phyloP scores from a whole-genome alignment of 2,888 invertebrate genomes.

The Microchrysa polita region DNA sequence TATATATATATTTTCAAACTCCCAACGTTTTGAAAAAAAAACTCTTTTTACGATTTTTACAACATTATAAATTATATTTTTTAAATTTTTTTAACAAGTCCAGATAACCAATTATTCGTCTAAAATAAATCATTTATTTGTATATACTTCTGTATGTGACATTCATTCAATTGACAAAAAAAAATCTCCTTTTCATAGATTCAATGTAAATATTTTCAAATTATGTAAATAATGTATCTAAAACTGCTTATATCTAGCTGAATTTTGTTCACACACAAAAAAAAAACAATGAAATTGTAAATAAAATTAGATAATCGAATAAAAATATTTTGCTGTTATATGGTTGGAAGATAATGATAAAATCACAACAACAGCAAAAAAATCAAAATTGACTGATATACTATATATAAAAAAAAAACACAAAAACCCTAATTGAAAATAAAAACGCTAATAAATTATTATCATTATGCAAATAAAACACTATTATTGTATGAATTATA shows the following conservation, averaged over 20 bases:
- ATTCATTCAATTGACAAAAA: not conserved
- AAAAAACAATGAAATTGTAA: not conserved
- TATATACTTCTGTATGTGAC: constrained; percentile 10
- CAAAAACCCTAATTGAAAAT: too few species aligned
- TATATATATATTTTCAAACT: not conserved
- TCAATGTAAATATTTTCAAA: not conserved
- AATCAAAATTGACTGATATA: constrained; percentile 42
- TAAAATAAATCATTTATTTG: constrained; percentile 13
- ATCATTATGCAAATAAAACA: constrained; percentile 24
- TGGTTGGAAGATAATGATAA: too few species aligned
- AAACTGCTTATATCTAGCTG: not conserved
- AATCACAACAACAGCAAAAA: not conserved
- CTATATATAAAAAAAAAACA: constrained; percentile 10
- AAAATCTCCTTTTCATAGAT: not conserved
- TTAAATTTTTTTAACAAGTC: not conserved
- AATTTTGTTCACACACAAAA: not conserved
- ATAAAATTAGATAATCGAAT: not conserved
- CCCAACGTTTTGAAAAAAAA: not conserved
- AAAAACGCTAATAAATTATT: too few species aligned
- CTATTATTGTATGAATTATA: too few species aligned
- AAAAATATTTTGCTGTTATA: not conserved
- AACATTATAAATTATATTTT: constrained; percentile 5
- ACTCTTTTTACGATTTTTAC: constrained; percentile 21
- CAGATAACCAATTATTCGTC: not conserved
- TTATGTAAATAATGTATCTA: not conserved